These are phyloP conservation scores for Garra rufa DNA, from an alignment of 2,113 vertebrate genomes.

Conservation along the genomic window DNA sequence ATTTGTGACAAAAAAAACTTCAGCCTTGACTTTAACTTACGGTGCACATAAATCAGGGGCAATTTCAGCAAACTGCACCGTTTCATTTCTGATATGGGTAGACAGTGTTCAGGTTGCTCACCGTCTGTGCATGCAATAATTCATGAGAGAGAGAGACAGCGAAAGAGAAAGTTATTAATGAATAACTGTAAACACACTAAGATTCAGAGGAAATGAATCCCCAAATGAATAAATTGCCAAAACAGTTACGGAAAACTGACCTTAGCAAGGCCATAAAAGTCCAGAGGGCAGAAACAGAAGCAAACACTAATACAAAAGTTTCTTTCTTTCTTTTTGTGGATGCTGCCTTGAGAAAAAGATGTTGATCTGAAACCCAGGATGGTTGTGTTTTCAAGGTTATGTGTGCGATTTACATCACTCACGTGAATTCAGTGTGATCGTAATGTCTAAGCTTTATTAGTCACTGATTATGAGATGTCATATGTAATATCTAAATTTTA, in stretches of 20 bases:
- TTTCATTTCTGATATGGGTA: constrained; percentile 21
- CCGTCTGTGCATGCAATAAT: constrained; percentile 8
- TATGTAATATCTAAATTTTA: neutral
- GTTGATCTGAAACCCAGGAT: neutral
- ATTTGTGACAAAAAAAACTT: neutral
- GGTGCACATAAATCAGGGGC: neutral
- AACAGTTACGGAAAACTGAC: constrained; percentile 15
- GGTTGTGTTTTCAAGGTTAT: neutral
- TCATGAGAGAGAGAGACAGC: neutral
- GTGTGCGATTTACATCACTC: neutral
- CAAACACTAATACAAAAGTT: neutral
- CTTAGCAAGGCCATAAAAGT: constrained; percentile 4
- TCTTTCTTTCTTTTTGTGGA: neutral
- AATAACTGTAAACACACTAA: constrained; percentile 11
- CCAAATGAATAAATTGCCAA: neutral
- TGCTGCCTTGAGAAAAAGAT: neutral
- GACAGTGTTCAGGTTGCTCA: constrained; percentile 5
- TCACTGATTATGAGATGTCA: neutral
- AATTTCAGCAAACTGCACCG: neutral
- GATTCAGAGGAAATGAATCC: neutral
- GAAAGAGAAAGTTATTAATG: constrained; percentile 3
- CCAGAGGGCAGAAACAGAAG: neutral
- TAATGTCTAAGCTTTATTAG: neutral
- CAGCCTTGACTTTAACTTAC: neutral
- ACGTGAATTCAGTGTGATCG: neutral